Evolutionary conservation across 2,888 invertebrate genomes (phyloP), one percentile per base, ranked within the genome.

Genomic region (Clitarchus hookeri): DNA sequence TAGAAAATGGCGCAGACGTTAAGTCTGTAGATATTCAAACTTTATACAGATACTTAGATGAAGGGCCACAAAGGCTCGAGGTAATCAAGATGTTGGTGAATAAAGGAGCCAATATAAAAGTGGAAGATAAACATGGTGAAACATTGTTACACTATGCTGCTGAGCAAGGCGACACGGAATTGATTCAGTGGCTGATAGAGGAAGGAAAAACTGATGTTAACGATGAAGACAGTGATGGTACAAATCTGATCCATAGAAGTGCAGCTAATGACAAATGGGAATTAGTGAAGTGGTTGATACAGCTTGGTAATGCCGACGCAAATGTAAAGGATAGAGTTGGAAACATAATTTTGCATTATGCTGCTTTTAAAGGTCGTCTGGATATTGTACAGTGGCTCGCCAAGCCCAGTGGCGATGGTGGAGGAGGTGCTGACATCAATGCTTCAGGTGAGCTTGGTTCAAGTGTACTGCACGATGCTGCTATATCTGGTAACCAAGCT

Each of bases 241-340:
- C 65, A 65, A 65, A 65, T 6, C n/a, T 65, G n/a, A 65, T 65
- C n/a, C 65, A 65, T 65, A n/a, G 19, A 23, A 65, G n/a, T 65
- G 65, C 65, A n/a, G 6, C 65, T 1, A 11, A 6, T 65, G 65
- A n/a, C n/a, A 11, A 65, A 12, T 65, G 65, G 65, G 65, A 65
- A 65, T n/a, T 65, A n/a, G 65, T 65, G 19, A 65, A 65, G 65
- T 65, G 65, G 65, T 23, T 65, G 65, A 65, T 65, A 65, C 65
- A 65, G n/a, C n/a, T 2, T 65, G 65, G n/a, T 2, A 65, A n/a
- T 65, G 19, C 23, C 16, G 65, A 65, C 16, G 65, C n/a, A 65
- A 65, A 65, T 65, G 65, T 65, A 1, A 65, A 65, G n/a, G 65
- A 65, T n/a, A 65, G 65, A 65, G n/a, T 65, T 3, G 65, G 65